Percentiles rank a stretch among this genome's conserved stretches.
Evolutionary conservation across 2,113 vertebrate genomes (phyloP).

Genomic region (Carollia perspicillata): DNA sequence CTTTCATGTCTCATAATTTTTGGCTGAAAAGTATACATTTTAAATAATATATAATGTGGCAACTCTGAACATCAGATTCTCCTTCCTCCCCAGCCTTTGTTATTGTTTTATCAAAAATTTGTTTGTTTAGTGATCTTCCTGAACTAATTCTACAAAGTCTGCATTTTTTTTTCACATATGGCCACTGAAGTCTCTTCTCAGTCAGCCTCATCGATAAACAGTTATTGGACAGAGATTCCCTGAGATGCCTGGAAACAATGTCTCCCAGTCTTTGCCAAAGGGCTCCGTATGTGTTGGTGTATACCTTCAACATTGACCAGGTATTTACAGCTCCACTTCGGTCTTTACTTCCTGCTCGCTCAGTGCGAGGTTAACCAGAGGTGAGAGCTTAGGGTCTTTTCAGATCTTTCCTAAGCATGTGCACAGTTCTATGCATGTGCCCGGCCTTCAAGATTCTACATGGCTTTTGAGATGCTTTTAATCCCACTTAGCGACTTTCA

Average conservation of each 20-base stretch:
- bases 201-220: background rate
- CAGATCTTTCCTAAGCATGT: background rate
- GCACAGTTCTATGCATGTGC: fast-evolving
- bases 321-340: background rate
- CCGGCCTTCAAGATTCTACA: background rate
- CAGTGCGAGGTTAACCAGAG: background rate
- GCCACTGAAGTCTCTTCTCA: background rate
- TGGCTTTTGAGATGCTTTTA: background rate
- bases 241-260: background rate
- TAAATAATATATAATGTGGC: background rate
- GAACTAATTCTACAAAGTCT: background rate
- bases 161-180: background rate
- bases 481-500: background rate
- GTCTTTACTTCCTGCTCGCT: background rate
- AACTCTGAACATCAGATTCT: background rate
- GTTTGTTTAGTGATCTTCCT: background rate
- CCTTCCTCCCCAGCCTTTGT: background rate
- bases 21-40: background rate
- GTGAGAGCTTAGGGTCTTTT: background rate
- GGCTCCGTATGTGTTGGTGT: too few species aligned
- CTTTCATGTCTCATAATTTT: background rate
- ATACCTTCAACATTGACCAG: background rate
- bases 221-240: background rate
- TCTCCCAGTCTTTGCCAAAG: background rate
- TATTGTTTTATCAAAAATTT: background rate